Conservation (phyloP, 2,113 vertebrate genomes). For the Crotalus horridus region DNA sequence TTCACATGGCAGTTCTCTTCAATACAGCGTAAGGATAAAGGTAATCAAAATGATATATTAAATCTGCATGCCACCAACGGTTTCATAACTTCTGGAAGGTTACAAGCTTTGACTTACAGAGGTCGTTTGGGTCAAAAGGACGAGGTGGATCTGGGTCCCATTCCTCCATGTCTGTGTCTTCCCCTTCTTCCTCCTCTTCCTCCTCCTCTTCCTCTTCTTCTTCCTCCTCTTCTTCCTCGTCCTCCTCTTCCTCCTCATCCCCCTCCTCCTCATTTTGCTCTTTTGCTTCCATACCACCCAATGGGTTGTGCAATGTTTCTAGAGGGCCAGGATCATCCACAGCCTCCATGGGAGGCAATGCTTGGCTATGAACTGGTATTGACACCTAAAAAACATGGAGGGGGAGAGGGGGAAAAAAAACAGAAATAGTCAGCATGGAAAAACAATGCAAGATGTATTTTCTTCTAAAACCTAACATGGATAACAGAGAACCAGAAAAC, state of each 20-base stretch:
- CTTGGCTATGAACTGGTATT: constrained; percentile 76
- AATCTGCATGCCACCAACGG: neutral
- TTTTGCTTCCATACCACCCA: constrained; percentile 85
- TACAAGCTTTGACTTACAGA: constrained; percentile 78
- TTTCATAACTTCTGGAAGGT: neutral
- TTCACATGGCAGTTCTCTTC: neutral
- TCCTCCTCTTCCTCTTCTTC: constrained; percentile 63
- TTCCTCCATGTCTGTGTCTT: constrained; percentile 90
- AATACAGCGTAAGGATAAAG: neutral
- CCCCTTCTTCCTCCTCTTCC: constrained; percentile 72
- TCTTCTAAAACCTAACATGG: neutral
- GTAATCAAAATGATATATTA: neutral
- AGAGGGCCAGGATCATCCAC: constrained; percentile 81
- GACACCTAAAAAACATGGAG: constrained; percentile 70
- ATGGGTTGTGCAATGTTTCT: constrained; percentile 77
- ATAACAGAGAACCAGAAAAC: neutral
- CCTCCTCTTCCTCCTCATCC: constrained; percentile 77
- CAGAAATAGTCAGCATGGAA: neutral
- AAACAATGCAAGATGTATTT: neutral
- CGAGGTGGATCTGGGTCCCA: constrained; percentile 87
- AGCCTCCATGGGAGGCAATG: constrained; percentile 80
- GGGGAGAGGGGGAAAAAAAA: neutral
- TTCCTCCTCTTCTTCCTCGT: constrained; percentile 59
- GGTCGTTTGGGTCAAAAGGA: constrained; percentile 87
- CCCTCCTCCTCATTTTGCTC: constrained; percentile 89